Conservation (phyloP, 2,888 invertebrate genomes). For the Aleiodes testaceus region DNA sequence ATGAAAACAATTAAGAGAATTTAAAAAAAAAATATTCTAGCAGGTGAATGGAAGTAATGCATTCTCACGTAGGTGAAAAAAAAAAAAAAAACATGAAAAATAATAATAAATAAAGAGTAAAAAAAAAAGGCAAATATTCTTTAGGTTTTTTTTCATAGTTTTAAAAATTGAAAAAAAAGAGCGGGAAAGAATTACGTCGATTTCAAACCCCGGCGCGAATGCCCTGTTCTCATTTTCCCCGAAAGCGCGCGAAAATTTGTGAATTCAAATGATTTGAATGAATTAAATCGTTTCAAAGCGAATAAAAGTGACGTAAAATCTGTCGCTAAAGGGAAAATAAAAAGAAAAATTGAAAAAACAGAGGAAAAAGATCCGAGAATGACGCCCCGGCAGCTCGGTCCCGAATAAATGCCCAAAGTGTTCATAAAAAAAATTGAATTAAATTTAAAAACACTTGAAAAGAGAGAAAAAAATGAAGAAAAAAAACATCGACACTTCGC, state of each 20-base stretch:
- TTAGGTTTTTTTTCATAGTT: slow-evolving; percentile 68
- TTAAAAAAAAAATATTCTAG: slow-evolving; percentile 46
- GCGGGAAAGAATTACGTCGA: slow-evolving; percentile 64
- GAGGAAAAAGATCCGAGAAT: slow-evolving; percentile 22
- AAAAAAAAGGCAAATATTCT: slow-evolving; percentile 63
- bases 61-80: slow-evolving; percentile 62
- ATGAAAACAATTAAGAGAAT: slow-evolving; percentile 47
- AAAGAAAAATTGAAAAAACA: neutral
- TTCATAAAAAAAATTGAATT: slow-evolving; percentile 57
- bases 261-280: neutral
- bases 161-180: slow-evolving; percentile 56
- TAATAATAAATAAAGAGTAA: slow-evolving; percentile 59
- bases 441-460: slow-evolving; percentile 19
- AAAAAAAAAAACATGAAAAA: slow-evolving; percentile 50
- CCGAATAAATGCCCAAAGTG: slow-evolving; percentile 69
- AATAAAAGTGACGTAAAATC: slow-evolving; percentile 52
- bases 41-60: slow-evolving; percentile 45
- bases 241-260: neutral
- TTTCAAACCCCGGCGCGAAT: slow-evolving; percentile 65
- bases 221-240: slow-evolving; percentile 62
- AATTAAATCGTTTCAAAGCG: slow-evolving; percentile 38
- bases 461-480: neutral
- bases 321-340: no score
- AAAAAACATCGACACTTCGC: neutral
- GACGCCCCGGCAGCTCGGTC: slow-evolving; percentile 61